Base-by-base conservation (phyloP, 2,888 invertebrate genomes). In the Gryllus longicercus region DNA sequence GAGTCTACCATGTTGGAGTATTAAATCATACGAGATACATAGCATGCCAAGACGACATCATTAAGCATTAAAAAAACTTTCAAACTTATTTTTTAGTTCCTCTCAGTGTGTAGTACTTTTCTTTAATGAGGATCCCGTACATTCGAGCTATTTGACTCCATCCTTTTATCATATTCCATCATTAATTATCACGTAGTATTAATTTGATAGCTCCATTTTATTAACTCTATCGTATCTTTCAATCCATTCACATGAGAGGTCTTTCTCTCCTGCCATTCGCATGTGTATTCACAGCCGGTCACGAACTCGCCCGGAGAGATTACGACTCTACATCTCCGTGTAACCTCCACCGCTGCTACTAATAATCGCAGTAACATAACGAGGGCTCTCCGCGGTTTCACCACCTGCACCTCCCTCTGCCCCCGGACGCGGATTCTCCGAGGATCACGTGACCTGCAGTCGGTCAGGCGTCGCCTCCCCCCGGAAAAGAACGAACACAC, bases 151-250 rank as follows among this genome's bases (percentile, higher is more conserved):
- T 63, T 63, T 63, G 14, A n/a, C n/a, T 63, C n/a, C 63, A 12
- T 63, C 63, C 63, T 63, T 63, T 63, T 63, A 63, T 63, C 63
- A n/a, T n/a, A 18, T n/a, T n/a, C n/a, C 63, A 63, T 63, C 63
- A 63, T 63, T 63, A 63, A 63, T 63, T 63, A 63, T 63, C 63
- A 63, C 63, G 63, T 63, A n/a, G 63, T 63, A 63, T n/a, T 63
- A 63, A 63, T 63, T 63, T 63, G 63, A 63, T 18, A 63, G 63
- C 14, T 63, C 63, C 63, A 63, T 63, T 63, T 63, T 63, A n/a
- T 63, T 63, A 63, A 63, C 63, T 63, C n/a, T 63, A 63, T 63
- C 63, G 63, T 16, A 63, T 63, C 63, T 63, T n/a, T 14, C 14
- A n/a, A 63, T 63, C 63, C 63, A 63, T 63, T 63, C 63, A 63